phyloP scores from a whole-genome alignment of 2,888 invertebrate genomes.

The Scaptomyza flava region DNA sequence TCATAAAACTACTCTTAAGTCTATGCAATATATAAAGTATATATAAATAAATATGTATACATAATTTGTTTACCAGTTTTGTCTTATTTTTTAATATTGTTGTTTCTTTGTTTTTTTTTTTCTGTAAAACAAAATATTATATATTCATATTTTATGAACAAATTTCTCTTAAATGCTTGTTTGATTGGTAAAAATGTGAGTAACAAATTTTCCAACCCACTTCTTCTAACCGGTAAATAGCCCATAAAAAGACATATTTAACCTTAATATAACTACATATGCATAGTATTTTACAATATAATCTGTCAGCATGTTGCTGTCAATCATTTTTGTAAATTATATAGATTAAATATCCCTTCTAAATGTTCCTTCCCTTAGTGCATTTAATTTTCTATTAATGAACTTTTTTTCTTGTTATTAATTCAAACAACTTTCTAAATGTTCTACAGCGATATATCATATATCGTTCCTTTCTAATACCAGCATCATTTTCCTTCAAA shows the following conservation, averaged over 20 bases:
- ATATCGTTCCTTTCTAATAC: not conserved
- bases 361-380: conserved; percentile 11
- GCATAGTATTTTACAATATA: conserved; percentile 21
- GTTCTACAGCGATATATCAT: not conserved
- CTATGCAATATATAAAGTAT: conserved; percentile 18
- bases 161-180: conserved; percentile 83
- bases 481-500: conserved; percentile 15
- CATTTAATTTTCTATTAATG: conserved; percentile 2
- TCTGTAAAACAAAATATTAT: conserved; percentile 57
- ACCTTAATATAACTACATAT: conserved; percentile 32
- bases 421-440: not conserved
- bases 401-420: not conserved
- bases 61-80: conserved; percentile 57
- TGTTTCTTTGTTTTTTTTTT: conserved; percentile 66
- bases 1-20: conserved; percentile 22
- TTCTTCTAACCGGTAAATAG: conserved; percentile 71
- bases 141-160: conserved; percentile 66
- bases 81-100: conserved; percentile 55
- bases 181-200: conserved; percentile 84
- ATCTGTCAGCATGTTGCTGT: conserved; percentile 55
- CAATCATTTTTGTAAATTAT: conserved; percentile 24
- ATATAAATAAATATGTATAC: conserved; percentile 50
- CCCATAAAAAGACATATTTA: conserved; percentile 28
- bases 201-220: conserved; percentile 78
- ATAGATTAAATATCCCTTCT: not conserved